A percentile compares a stretch with the other conserved stretches of the same genome.
Evolutionary conservation across 1,140 invertebrate species (phyloP).

Genomic region (Armadillidium nasatum): DNA sequence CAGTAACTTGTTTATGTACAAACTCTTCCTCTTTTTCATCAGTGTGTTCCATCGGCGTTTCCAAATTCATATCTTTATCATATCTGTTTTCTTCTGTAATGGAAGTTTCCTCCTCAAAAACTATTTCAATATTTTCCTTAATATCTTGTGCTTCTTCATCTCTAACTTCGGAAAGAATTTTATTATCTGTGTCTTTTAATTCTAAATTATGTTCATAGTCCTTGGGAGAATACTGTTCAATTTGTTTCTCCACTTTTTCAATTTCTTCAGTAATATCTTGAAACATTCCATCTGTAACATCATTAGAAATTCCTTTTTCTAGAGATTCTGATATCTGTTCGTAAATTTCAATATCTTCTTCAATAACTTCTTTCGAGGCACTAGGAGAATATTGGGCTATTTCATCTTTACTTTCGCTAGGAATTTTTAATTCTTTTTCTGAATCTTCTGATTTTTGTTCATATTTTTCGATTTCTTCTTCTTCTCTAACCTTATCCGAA

Average conservation of each 20-base stretch:
- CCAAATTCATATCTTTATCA: too few species aligned
- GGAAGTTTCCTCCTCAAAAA: too few species aligned
- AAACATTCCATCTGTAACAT: too few species aligned
- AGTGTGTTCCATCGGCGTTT: too few species aligned
- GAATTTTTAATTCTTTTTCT: not conserved
- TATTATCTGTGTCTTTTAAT: not conserved
- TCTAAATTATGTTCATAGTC: not conserved
- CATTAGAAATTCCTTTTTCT: not conserved
- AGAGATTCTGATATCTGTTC: not conserved
- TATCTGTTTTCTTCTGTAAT: too few species aligned
- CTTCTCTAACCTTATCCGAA: too few species aligned
- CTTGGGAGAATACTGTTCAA: not conserved
- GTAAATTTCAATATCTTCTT: not conserved
- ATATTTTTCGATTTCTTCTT: not conserved
- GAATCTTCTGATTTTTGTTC: not conserved
- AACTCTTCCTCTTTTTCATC: too few species aligned
- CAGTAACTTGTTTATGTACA: too few species aligned
- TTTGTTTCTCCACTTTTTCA: too few species aligned
- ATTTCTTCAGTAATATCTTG: too few species aligned
- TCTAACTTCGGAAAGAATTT: not conserved
- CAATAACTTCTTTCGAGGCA: not conserved
- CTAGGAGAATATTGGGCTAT: not conserved
- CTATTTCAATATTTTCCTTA: not conserved
- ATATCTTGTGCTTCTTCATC: not conserved
- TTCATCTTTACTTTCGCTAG: not conserved